These are phyloP conservation scores for Pterois miles DNA, from an alignment of 2,797 vertebrate genomes.

Conservation along the genomic window DNA sequence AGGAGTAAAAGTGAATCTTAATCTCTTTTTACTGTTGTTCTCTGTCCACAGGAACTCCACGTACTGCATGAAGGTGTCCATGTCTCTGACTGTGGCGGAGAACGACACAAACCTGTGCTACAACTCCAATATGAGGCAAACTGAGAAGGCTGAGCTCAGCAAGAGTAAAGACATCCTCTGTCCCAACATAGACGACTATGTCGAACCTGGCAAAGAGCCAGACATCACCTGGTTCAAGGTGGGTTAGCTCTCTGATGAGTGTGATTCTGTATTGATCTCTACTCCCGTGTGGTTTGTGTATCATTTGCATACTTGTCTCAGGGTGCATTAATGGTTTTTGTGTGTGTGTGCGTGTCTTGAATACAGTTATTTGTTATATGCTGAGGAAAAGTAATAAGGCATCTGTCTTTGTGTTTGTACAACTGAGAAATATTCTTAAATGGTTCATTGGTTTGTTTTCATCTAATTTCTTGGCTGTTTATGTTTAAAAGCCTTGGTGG, in stretches of 20 bases:
- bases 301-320: neutral
- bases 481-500: slow-evolving; percentile 52
- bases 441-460: slow-evolving; percentile 61
- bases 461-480: slow-evolving; percentile 55
- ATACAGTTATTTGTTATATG: slow-evolving; percentile 11
- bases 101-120: slow-evolving; percentile 98
- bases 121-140: slow-evolving; percentile 97
- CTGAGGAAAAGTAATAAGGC: neutral
- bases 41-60: slow-evolving; percentile 92
- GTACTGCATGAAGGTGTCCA: slow-evolving; percentile 99
- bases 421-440: slow-evolving; percentile 35
- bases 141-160: slow-evolving; percentile 97
- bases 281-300: neutral
- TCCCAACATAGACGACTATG: slow-evolving; percentile 95
- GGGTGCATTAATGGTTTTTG: slow-evolving; percentile 10
- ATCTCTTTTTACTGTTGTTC: slow-evolving; percentile 12
- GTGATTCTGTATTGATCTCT: neutral
- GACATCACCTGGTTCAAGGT: slow-evolving; percentile 98
- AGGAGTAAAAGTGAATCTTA: neutral
- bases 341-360: neutral
- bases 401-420: slow-evolving; percentile 35
- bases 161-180: slow-evolving; percentile 97
- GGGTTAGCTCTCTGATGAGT: slow-evolving; percentile 53
- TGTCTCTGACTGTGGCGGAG: slow-evolving; percentile 96
- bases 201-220: slow-evolving; percentile 90